A percentile compares a stretch with the other conserved stretches of the same genome.
Conservation (phyloP, 2,113 vertebrate genomes). For the Triplophysa dalaica region DNA sequence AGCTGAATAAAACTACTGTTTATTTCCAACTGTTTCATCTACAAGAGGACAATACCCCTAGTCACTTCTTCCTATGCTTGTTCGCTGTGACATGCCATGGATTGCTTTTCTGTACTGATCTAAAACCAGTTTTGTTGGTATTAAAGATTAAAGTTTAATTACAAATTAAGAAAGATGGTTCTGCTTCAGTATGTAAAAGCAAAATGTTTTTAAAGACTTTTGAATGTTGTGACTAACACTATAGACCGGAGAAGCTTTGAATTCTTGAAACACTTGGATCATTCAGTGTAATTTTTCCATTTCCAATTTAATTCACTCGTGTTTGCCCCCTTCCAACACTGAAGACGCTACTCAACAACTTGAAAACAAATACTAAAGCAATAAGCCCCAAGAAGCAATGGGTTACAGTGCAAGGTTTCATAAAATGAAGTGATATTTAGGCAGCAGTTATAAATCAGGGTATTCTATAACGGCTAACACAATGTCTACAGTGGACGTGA, state of each 20-base stretch:
- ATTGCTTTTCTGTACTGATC: conserved; percentile 26
- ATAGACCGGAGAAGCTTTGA: background rate
- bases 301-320: background rate
- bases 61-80: conserved; percentile 28
- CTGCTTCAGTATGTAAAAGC: background rate
- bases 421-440: too few relatives aligned
- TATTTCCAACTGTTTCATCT: conserved; percentile 36
- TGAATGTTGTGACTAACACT: background rate
- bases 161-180: background rate
- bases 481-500: too few relatives aligned
- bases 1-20: conserved; percentile 54
- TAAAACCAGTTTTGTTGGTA: conserved; percentile 20
- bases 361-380: background rate
- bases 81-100: background rate
- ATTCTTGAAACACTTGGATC: too few relatives aligned
- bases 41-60: conserved; percentile 42
- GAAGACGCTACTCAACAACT: background rate
- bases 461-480: too few relatives aligned
- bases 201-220: background rate
- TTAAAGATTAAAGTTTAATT: background rate
- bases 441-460: too few relatives aligned
- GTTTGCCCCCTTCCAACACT: background rate
- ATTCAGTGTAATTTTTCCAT: background rate
- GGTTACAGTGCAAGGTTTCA: too few relatives aligned
- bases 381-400: too few relatives aligned